These are phyloP conservation scores for Dasyprocta punctata DNA, from an alignment of 2,113 vertebrate genomes.

Conservation along the genomic window DNA sequence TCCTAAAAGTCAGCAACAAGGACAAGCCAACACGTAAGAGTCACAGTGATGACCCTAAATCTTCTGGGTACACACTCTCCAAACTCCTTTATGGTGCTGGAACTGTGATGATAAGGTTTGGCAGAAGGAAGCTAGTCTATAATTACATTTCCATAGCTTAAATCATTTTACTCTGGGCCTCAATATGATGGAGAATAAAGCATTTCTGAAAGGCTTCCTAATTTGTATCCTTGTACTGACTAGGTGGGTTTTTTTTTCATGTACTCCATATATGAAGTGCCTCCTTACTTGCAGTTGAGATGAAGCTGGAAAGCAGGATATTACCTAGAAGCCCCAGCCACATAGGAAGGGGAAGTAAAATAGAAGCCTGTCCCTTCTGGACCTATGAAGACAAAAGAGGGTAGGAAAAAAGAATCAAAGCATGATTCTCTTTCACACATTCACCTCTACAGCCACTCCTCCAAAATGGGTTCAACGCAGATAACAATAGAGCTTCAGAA, in stretches of 20 bases:
- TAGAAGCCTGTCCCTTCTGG: neutral
- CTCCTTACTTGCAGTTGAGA: neutral
- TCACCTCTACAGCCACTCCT: neutral
- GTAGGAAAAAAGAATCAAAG: neutral
- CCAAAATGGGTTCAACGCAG: neutral
- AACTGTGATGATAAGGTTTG: neutral
- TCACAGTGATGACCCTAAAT: neutral
- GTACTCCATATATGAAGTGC: neutral
- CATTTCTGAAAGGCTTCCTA: constrained; percentile 32
- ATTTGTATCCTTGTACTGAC: neutral
- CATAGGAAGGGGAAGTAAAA: neutral
- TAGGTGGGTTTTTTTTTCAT: neutral
- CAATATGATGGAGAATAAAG: neutral
- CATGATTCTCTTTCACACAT: neutral
- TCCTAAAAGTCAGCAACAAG: neutral
- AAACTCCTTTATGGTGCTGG: neutral
- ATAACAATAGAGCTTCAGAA: neutral
- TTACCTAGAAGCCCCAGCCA: neutral
- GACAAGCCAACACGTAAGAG: neutral
- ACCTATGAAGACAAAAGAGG: neutral
- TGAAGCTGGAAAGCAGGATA: neutral
- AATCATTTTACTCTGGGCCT: neutral
- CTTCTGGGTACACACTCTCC: neutral
- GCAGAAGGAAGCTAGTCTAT: neutral
- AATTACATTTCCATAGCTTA: neutral